Conservation (phyloP, 2,113 vertebrate genomes). For the Istiophorus platypterus region DNA sequence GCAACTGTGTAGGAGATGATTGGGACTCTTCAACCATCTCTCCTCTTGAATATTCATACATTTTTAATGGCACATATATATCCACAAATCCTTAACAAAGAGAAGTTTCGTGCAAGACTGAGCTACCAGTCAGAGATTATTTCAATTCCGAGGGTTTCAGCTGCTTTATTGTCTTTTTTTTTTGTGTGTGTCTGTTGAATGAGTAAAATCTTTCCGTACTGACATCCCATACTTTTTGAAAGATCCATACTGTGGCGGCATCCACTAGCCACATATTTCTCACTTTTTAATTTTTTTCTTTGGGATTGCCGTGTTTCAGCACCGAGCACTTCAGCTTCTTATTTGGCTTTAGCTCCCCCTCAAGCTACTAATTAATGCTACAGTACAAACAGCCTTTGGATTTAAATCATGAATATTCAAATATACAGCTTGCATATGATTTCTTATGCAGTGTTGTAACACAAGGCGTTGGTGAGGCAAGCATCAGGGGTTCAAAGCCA, state of each 20-base stretch:
- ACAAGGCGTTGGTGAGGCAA: conserved; percentile 41
- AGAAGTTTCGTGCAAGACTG: neutral
- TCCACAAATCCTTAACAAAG: conserved; percentile 57
- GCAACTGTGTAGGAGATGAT: conserved; percentile 79
- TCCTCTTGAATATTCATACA: conserved; percentile 76
- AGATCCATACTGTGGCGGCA: conserved; percentile 6
- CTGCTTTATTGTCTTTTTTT: neutral
- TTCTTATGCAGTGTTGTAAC: conserved; percentile 76
- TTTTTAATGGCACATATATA: conserved; percentile 51
- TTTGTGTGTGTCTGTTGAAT: conserved; percentile 15
- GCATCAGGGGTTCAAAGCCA: conserved; percentile 51
- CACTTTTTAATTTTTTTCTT: conserved; percentile 43
- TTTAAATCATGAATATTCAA: conserved; percentile 99
- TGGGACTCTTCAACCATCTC: conserved; percentile 73
- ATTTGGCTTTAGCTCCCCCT: conserved; percentile 93
- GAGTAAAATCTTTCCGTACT: neutral
- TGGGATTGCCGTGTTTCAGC: conserved; percentile 34
- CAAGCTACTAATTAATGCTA: conserved; percentile 99
- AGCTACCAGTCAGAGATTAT: conserved; percentile 1
- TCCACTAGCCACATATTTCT: conserved; percentile 30
- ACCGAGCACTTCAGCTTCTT: conserved; percentile 28
- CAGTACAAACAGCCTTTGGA: conserved; percentile 97
- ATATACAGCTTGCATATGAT: conserved; percentile 91
- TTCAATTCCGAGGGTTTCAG: conserved; percentile 12
- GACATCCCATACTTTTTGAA: conserved; percentile 22